phyloP scores from a whole-genome alignment of 1,140 invertebrate genomes.

The Ephestia elutella region DNA sequence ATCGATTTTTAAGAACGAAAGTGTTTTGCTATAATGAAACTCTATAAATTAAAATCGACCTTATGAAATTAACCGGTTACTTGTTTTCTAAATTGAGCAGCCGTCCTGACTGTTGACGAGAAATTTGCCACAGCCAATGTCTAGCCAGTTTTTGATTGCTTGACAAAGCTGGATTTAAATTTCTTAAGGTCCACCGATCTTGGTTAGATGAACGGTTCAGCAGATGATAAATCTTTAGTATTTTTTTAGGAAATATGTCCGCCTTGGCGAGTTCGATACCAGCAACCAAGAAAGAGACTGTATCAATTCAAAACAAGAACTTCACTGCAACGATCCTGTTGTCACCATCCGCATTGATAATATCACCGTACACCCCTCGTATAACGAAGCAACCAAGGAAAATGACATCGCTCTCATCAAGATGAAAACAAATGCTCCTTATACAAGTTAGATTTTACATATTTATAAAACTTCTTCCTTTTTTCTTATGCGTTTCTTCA shows the following conservation, averaged over 20 bases:
- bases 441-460: conserved; percentile 59
- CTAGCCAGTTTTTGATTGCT: too few species aligned
- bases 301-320: conserved; percentile 27
- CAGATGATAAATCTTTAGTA: background rate
- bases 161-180: too few species aligned
- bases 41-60: too few species aligned
- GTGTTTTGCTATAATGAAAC: too few species aligned
- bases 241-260: conserved; percentile 35
- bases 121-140: too few species aligned
- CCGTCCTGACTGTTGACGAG: too few species aligned
- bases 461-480: too few species aligned
- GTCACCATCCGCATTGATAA: conserved; percentile 41
- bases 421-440: conserved; percentile 30
- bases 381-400: conserved; percentile 31
- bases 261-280: conserved; percentile 45
- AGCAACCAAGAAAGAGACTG: conserved; percentile 33
- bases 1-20: too few species aligned
- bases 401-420: conserved; percentile 59
- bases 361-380: conserved; percentile 40
- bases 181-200: too few species aligned
- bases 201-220: background rate
- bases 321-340: conserved; percentile 32
- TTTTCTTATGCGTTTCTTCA: too few species aligned
- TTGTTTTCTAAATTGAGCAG: too few species aligned
- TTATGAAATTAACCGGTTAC: too few species aligned